A percentile compares a stretch with the other conserved stretches of the same genome.
Conservation (phyloP, 2,797 vertebrate species). For the Schizopygopsis pylzovi region DNA sequence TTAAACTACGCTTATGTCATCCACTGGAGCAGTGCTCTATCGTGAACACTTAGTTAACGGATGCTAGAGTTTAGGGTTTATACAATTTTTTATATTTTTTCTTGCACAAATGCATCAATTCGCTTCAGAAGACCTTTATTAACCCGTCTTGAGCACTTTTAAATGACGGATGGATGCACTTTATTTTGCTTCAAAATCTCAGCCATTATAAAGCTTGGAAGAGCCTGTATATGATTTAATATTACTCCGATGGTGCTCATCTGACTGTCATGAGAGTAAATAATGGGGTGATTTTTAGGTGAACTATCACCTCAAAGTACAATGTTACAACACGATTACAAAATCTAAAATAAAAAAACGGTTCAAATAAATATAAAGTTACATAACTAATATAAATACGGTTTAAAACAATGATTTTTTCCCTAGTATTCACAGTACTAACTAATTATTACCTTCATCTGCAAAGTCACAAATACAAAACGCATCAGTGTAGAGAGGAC, state of each 20-base stretch:
- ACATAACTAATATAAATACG: constrained; percentile 55
- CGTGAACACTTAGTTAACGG: fast-evolving
- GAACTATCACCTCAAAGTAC: neutral
- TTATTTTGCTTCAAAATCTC: neutral
- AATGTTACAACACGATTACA: constrained; percentile 32
- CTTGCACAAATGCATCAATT: too few species aligned
- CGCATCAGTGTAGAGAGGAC: constrained; percentile 85
- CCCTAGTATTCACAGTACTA: constrained; percentile 44
- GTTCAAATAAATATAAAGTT: constrained; percentile 63
- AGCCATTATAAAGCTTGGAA: neutral
- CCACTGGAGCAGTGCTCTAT: too few species aligned
- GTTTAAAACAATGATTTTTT: constrained; percentile 31
- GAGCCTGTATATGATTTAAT: neutral
- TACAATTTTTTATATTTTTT: too few species aligned
- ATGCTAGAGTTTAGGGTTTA: too few species aligned
- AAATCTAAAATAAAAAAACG: constrained; percentile 18
- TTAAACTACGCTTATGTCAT: too few species aligned
- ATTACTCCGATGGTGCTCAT: neutral
- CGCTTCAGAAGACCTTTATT: neutral
- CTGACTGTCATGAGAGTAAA: neutral
- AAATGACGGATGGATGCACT: neutral
- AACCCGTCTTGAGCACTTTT: neutral
- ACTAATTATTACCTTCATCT: neutral
- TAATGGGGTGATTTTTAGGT: neutral
- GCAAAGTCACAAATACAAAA: neutral